Evolutionary conservation across 2,113 vertebrate species (phyloP).

Genomic region (Brevimyrus niger): DNA sequence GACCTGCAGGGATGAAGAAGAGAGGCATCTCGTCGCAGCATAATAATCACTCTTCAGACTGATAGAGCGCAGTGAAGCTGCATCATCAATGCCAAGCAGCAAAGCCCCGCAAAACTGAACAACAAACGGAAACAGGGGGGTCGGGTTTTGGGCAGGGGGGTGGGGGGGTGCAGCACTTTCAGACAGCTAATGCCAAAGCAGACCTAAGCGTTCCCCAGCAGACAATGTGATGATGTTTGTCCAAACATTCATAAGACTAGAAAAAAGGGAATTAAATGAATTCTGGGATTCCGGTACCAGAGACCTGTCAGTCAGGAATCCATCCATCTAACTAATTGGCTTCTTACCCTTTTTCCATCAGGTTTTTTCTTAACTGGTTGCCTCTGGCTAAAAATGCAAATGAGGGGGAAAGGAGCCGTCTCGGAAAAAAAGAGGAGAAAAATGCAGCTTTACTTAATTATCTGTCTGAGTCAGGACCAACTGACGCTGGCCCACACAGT

Average conservation of each 20-base stretch:
- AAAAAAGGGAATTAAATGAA: conserved; percentile 69
- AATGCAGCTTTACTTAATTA: conserved; percentile 99
- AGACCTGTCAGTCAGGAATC: conserved; percentile 99
- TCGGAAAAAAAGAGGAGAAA: conserved; percentile 49
- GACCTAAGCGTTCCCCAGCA: conserved; percentile 11
- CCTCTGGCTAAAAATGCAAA: conserved; percentile 99
- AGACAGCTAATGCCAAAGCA: conserved; percentile 16
- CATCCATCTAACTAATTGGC: conserved; percentile 99
- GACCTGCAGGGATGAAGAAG: neutral
- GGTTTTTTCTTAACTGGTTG: conserved; percentile 99
- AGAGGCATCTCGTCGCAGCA: neutral
- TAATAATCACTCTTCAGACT: conserved; percentile 4
- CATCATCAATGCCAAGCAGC: conserved; percentile 6
- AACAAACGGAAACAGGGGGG: conserved; percentile 7
- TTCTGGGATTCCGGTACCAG: conserved; percentile 85
- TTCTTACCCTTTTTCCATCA: conserved; percentile 99
- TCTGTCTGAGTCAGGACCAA: conserved; percentile 83
- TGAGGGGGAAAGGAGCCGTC: conserved; percentile 79
- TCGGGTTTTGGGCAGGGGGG: neutral
- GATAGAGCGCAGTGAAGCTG: neutral
- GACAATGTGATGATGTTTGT: conserved; percentile 30
- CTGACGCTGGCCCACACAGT: conserved; percentile 79
- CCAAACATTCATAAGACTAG: conserved; percentile 30
- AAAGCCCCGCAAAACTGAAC: conserved; percentile 5
- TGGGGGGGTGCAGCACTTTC: neutral